phyloP scores from a whole-genome alignment of 1,140 invertebrate genomes.

The Drosophila navojoa region DNA sequence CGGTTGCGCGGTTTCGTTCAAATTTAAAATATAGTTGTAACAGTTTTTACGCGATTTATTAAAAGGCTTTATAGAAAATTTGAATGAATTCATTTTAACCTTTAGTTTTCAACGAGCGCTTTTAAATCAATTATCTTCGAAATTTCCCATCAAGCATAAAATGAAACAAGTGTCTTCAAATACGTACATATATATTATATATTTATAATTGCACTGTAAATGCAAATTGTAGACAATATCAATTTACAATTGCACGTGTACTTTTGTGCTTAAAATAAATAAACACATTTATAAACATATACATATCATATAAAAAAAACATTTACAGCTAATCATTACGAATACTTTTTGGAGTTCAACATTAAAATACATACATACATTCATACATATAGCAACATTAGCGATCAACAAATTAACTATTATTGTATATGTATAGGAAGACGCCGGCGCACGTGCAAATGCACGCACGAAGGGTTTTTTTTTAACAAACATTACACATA shows the following conservation, averaged over 20 bases:
- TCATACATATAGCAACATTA: conserved; percentile 63
- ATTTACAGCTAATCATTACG: conserved; percentile 63
- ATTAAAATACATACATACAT: conserved; percentile 65
- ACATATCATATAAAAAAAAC: conserved; percentile 41
- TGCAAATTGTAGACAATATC: conserved; percentile 36
- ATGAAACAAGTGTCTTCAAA: conserved; percentile 14
- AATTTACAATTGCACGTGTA: conserved; percentile 69
- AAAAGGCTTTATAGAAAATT: too few relatives aligned
- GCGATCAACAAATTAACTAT: conserved; percentile 59
- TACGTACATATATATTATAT: conserved; percentile 32
- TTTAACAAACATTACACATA: conserved; percentile 61
- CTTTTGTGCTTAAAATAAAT: conserved; percentile 66
- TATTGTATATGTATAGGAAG: conserved; percentile 77
- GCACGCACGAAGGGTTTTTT: conserved; percentile 46
- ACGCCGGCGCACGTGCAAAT: conserved; percentile 57
- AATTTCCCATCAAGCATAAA: neutral
- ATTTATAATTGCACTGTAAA: conserved; percentile 10
- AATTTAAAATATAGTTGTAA: neutral
- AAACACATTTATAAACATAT: conserved; percentile 64
- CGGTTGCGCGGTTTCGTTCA: neutral
- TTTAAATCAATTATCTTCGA: too few relatives aligned
- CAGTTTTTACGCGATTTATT: neutral
- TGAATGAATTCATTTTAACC: too few relatives aligned
- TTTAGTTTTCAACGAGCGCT: too few relatives aligned
- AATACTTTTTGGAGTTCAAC: conserved; percentile 68